Evolutionary conservation across 2,888 invertebrate species (phyloP).

Genomic region (Epinotia brunnichana): DNA sequence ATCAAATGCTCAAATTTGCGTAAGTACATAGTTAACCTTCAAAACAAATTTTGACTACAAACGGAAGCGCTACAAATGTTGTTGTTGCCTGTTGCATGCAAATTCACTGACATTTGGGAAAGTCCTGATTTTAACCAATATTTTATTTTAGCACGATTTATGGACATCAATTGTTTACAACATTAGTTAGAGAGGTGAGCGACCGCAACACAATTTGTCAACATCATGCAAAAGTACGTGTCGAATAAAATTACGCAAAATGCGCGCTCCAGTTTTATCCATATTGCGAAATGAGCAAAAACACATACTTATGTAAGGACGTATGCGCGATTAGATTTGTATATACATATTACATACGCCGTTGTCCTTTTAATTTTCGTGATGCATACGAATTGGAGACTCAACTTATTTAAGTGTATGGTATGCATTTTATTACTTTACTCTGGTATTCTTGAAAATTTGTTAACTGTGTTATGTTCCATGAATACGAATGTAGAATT

Average conservation of each 20-base stretch:
- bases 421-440: not conserved
- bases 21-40: too few species aligned
- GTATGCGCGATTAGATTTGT: not conserved
- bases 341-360: constrained; percentile 1
- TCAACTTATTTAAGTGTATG: constrained; percentile 6
- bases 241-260: constrained; percentile 64
- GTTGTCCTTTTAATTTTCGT: not conserved
- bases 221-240: constrained; percentile 58
- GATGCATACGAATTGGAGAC: not conserved
- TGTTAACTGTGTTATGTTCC: not conserved
- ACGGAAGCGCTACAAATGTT: too few species aligned
- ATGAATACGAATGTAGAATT: not conserved
- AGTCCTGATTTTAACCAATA: not conserved
- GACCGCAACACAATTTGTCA: constrained; percentile 63
- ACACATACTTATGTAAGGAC: not conserved
- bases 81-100: not conserved
- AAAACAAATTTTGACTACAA: too few species aligned
- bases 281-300: constrained; percentile 51
- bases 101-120: not conserved
- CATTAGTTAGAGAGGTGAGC: constrained; percentile 52
- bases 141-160: not conserved
- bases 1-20: too few species aligned
- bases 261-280: constrained; percentile 57
- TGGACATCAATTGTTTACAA: constrained; percentile 11
- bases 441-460: constrained; percentile 1